phyloP scores from a whole-genome alignment of 2,797 vertebrate genomes.

The Knipowitschia caucasica region DNA sequence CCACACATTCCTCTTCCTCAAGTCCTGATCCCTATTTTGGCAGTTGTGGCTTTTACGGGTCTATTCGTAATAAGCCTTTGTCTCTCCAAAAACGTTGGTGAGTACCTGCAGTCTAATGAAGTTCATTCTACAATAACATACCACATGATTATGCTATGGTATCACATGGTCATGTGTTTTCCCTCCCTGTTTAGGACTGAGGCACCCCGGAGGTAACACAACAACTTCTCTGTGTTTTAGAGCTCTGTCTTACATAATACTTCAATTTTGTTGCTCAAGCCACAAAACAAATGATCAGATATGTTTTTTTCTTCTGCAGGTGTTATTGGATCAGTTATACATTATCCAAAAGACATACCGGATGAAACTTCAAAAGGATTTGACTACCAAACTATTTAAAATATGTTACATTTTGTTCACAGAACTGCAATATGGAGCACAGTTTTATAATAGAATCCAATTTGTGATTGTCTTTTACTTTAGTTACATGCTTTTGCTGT shows the following conservation, averaged over 20 bases:
- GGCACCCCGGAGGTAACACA: conserved; percentile 70
- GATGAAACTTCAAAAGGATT: background rate
- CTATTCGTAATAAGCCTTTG: conserved; percentile 40
- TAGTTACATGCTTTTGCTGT: no score
- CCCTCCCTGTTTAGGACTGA: conserved; percentile 43
- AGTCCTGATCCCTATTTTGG: conserved; percentile 48
- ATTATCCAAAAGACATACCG: conserved; percentile 58
- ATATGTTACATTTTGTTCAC: background rate
- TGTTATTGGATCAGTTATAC: conserved; percentile 71
- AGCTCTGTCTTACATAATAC: background rate
- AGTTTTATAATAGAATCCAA: no score
- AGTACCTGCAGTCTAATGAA: conserved; percentile 19
- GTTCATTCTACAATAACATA: background rate
- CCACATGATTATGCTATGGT: conserved; percentile 37
- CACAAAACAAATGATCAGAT: background rate
- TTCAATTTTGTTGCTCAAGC: background rate
- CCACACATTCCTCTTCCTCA: conserved; percentile 19
- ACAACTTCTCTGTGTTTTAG: conserved; percentile 29
- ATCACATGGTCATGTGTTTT: conserved; percentile 52
- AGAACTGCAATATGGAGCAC: no score
- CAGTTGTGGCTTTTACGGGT: conserved; percentile 22
- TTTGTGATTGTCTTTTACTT: no score
- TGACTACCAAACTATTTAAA: conserved; percentile 32
- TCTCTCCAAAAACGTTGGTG: conserved; percentile 43
- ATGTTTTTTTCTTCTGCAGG: conserved; percentile 43